Base-by-base conservation (phyloP, 2,888 invertebrate genomes). In the Rutpela maculata region DNA sequence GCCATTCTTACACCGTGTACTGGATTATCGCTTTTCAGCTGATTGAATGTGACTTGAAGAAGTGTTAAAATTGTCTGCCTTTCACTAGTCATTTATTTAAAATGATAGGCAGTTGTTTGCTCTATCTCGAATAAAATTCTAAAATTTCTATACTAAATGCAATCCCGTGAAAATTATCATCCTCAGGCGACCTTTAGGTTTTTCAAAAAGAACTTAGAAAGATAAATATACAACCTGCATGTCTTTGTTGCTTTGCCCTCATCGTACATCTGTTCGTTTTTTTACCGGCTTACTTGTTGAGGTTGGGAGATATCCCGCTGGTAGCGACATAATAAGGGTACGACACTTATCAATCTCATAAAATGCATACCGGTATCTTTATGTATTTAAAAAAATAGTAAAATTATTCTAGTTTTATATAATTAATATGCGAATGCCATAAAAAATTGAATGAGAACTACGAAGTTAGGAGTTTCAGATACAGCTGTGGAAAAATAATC, bases 191-290 rank as follows among this genome's bases (percentile, higher is more conserved):
- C 59, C 22, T 19, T 59, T 22, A 6, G 6, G 18, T 17, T 57
- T 11, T 18, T 11, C 17, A 12, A 65, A 43, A 35, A 55, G 50
- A 55, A 55, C 17, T 55, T 66, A 50, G 11, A 67, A 18, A 55
- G 50, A 67, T 50, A 50, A 50, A 50, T 22, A 43, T n/a, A 67
- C 55, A 67, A 67, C 67, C 67, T 67, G 55, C 67, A 55, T 67
- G 67, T 67, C 67, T 67, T 67, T 67, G 67, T 55, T 22, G n/a
- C 67, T 67, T 43, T 18, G 67, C 67, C 67, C 50, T 26, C 38
- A 55, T 15, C 50, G 22, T 22, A 19, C 67, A 55, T 50, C 67
- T 67, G 50, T 67, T 55, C 55, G 9, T 62, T 67, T 67, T 26
- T 67, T 67, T 67, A 67, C 18, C n/a, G 12, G 67, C 12, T 62